A percentile compares a stretch with the other conserved stretches of the same genome.
These are phyloP conservation scores for Celastrina argiolus DNA, from an alignment of 2,888 invertebrate genomes.

Conservation along the genomic window DNA sequence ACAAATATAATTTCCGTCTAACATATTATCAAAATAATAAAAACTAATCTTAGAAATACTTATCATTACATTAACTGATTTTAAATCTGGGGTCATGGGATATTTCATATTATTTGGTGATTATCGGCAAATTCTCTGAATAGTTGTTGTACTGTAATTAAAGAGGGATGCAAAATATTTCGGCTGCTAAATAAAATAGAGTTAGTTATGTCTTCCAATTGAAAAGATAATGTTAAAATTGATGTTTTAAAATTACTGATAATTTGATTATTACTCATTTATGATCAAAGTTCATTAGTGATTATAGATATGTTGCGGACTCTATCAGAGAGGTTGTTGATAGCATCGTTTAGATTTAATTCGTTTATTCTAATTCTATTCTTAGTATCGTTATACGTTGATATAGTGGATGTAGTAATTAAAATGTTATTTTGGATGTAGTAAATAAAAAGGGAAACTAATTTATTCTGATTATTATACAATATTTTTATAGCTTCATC, in stretches of 20 bases:
- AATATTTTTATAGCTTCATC: constrained; percentile 31
- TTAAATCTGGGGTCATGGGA: constrained; percentile 28
- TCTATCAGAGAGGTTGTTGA: constrained; percentile 8
- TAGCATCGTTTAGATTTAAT: too few relatives aligned
- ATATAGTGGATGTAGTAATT: constrained; percentile 27
- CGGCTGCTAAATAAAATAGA: too few relatives aligned
- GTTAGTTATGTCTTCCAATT: too few relatives aligned
- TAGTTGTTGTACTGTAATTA: constrained; percentile 33
- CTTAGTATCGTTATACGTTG: too few relatives aligned
- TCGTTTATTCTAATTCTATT: too few relatives aligned
- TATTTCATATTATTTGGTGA: constrained; percentile 27
- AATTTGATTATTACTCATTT: constrained; percentile 24
- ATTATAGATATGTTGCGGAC: constrained; percentile 20
- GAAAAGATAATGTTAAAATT: too few relatives aligned
- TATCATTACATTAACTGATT: constrained; percentile 25
- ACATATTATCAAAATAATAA: constrained; percentile 30
- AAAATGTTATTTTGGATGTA: constrained; percentile 37
- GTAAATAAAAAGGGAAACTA: constrained; percentile 32
- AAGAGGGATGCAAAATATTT: constrained; percentile 32
- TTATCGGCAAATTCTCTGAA: constrained; percentile 32
- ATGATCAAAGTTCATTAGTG: constrained; percentile 9
- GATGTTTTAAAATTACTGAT: too few relatives aligned
- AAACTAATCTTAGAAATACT: constrained; percentile 28
- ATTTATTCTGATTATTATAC: constrained; percentile 28
- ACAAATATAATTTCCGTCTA: too few relatives aligned